Conservation (phyloP, 1,140 invertebrate genomes). For the Diachasmimorpha longicaudata region DNA sequence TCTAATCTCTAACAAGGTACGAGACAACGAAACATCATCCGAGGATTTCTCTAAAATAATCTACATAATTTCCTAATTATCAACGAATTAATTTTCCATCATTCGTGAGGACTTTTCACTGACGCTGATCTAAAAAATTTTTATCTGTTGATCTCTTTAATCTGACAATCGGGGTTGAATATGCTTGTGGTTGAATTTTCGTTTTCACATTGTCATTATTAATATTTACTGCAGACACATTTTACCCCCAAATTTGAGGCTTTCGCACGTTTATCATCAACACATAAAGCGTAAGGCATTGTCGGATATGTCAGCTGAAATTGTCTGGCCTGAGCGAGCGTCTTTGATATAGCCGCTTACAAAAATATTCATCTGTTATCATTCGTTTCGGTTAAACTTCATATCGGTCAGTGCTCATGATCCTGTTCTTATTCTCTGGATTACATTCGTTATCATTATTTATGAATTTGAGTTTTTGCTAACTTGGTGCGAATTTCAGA, state of each 20-base stretch:
- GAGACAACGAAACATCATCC: background rate
- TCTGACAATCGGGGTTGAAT: background rate
- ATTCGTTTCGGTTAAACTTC: background rate
- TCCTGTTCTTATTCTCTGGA: background rate
- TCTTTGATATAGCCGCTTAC: slow-evolving; percentile 58
- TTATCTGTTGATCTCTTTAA: background rate
- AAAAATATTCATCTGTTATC: slow-evolving; percentile 52
- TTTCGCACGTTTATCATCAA: slow-evolving; percentile 39
- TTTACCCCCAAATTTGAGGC: background rate
- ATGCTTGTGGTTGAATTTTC: background rate
- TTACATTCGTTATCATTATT: background rate
- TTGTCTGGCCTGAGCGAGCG: slow-evolving; percentile 53
- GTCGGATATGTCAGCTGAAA: slow-evolving; percentile 63
- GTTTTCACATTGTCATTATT: background rate
- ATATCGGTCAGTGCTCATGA: background rate
- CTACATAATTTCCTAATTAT: background rate
- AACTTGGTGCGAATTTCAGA: background rate
- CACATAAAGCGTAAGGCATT: slow-evolving; percentile 63
- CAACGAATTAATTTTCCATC: background rate
- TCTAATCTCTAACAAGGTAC: background rate
- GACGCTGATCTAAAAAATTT: background rate
- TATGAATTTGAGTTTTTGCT: background rate
- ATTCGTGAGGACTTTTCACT: background rate
- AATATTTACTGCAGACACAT: slow-evolving; percentile 1
- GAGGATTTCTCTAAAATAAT: background rate